Conservation (phyloP, 2,888 invertebrate species). For the Drosophila antonietae region DNA sequence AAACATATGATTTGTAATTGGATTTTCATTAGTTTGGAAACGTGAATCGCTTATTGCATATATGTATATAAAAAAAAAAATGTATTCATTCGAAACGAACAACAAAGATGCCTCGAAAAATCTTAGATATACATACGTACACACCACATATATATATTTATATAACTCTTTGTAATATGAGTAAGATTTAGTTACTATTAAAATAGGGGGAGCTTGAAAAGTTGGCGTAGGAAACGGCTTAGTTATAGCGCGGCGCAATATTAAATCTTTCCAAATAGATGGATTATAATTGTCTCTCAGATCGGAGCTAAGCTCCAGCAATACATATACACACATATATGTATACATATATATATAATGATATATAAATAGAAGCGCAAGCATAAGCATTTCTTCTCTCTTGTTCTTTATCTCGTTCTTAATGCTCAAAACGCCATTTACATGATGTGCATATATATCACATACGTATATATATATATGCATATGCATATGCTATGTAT, state of each 20-base stretch:
- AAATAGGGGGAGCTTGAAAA: constrained; percentile 45
- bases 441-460: constrained; percentile 9
- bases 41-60: constrained; percentile 22
- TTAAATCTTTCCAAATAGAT: constrained; percentile 15
- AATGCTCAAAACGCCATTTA: constrained; percentile 24
- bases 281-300: constrained; percentile 9
- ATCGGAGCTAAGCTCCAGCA: constrained; percentile 46
- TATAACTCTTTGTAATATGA: no score
- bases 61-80: constrained; percentile 22
- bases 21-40: constrained; percentile 28
- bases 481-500: constrained; percentile 1
- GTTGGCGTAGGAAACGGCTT: constrained; percentile 58
- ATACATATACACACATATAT: not conserved
- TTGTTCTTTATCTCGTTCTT: not conserved
- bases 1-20: constrained; percentile 23
- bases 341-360: not conserved
- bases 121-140: not conserved
- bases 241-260: constrained; percentile 15
- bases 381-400: constrained; percentile 19
- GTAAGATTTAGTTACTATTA: constrained; percentile 5
- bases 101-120: constrained; percentile 37
- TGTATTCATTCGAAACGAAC: constrained; percentile 22
- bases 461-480: not conserved
- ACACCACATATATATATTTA: not conserved
- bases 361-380: constrained; percentile 10